Evolutionary conservation across 2,797 vertebrate species (phyloP), one percentile per base, ranked within the genome.

Genomic region (Coilia nasus): DNA sequence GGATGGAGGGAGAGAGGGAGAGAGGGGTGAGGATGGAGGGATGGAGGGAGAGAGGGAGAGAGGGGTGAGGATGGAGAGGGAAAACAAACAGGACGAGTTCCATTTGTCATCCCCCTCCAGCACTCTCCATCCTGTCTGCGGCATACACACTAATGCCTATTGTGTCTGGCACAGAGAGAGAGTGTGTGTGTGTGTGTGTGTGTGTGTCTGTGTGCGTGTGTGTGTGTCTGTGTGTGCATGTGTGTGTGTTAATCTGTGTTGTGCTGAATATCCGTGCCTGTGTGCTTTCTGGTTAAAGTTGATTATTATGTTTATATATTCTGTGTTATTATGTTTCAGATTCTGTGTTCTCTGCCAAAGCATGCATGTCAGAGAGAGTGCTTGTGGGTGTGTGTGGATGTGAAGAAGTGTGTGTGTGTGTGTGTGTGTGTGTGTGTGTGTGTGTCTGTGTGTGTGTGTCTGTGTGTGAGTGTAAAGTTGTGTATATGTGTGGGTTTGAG

Each of bases 131-230:
- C 91, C 92, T 92, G 93, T 92, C 92, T 93, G 91, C 93, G 46
- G 92, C 93, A 92, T 92, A 94, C 91, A 87, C 86, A 71, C 94
- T 96, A 95, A 96, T 95, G 93, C 93, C 94, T 90, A 94, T 95
- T 96, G 95, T 95, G 94, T 95, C 93, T 95, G 92, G 90, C 88
- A 64, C 90, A 87, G 81, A 87, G 54, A 2, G 46, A 83, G 62
- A 25, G 60, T 28, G 46, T 82, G 60, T 91, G 90, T 84, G 90
- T 86, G 83, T 75, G 83, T 81, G 83, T 82, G 78, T 84, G 86
- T 23, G 84, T 82, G 83, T 60, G 23, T 28, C 23, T 64, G 23
- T 23, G 60, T 62, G 19, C 57, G n/a, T 60, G 57, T 23, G 2
- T 10, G n/a, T 64, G 60, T 64, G 60, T 64, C 21, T 64, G 60